Percentiles rank a stretch among this genome's conserved stretches.
These are phyloP conservation scores for Polia nebulosa DNA, from an alignment of 2,888 invertebrate genomes.

Conservation along the genomic window DNA sequence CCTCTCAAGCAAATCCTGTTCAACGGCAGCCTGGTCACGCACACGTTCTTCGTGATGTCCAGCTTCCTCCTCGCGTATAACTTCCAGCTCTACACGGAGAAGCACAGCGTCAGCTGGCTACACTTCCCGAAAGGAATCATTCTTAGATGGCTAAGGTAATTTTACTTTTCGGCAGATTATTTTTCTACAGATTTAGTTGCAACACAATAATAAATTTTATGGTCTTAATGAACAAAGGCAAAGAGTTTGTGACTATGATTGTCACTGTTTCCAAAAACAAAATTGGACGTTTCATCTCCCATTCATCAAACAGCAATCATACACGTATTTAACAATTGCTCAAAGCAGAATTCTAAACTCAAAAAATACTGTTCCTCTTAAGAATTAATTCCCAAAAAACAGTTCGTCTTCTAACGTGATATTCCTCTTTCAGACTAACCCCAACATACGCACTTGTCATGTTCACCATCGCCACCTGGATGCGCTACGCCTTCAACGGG, in stretches of 20 bases:
- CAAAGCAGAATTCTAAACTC: too few relatives aligned
- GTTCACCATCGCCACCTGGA: slow-evolving; percentile 79
- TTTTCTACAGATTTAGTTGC: not conserved
- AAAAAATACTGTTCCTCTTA: too few relatives aligned
- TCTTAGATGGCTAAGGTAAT: slow-evolving; percentile 83
- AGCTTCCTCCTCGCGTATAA: slow-evolving; percentile 85
- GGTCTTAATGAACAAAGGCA: not conserved
- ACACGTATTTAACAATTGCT: too few relatives aligned
- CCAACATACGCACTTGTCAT: slow-evolving; percentile 83
- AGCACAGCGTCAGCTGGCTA: slow-evolving; percentile 71
- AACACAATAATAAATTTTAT: not conserved
- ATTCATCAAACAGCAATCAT: too few relatives aligned
- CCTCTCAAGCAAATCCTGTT: slow-evolving; percentile 81
- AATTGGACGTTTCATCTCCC: too few relatives aligned
- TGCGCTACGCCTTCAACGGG: slow-evolving; percentile 79
- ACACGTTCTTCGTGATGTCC: slow-evolving; percentile 86
- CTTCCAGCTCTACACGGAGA: slow-evolving; percentile 79
- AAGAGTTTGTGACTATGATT: not conserved
- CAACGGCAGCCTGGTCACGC: slow-evolving; percentile 83
- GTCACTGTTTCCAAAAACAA: too few relatives aligned
- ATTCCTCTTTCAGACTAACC: slow-evolving; percentile 77
- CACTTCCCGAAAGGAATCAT: slow-evolving; percentile 81
- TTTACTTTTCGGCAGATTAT: not conserved
- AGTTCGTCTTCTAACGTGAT: too few relatives aligned
- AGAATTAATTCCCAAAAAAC: too few relatives aligned